Base-by-base conservation (phyloP, 2,888 invertebrate species). In the Alentia gelatinosa region DNA sequence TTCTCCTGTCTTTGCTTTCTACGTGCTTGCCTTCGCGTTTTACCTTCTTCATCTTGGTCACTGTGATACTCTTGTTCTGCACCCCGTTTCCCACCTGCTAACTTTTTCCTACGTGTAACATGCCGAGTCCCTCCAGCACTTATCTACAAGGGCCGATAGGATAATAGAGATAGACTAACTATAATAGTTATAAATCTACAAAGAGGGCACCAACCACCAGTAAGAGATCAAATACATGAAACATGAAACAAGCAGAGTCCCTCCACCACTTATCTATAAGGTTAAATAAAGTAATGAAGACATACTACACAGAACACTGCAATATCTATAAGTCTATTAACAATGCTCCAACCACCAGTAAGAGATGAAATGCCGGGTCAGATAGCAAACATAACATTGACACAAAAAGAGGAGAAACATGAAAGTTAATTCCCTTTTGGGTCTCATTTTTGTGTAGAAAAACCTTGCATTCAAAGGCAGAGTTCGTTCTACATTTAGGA, bases 121-220 rank as follows among this genome's bases (percentile, higher is more conserved):
- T 94, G 95, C 12, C 95, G 92, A 7, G 95, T 95, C 1, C 95
- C 95, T 23, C 95, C 95, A 15, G 93, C 95, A 92, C 95, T 95
- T 5, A 86, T 47, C 86, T 86, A 86, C 4, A 12, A 86, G 50
- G 26, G 19, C 30, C 3, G 37, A 30, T 19, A 37, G 26, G 30
- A 15, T 3, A 1, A 56, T 56, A n/a, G 23, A 56, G 19, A 4
- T n/a, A 56, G n/a, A n/a, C n/a, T n/a, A n/a, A n/a, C n/a, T n/a
- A n/a, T n/a, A n/a, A n/a, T n/a, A n/a, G n/a, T n/a, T n/a, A n/a
- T n/a, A n/a, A n/a, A n/a, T n/a, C n/a, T n/a, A n/a, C n/a, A n/a
- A n/a, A n/a, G n/a, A n/a, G n/a, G n/a, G n/a, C n/a, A n/a, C n/a
- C n/a, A n/a, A n/a, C n/a, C n/a, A n/a, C n/a, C n/a, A n/a, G n/a